Evolutionary conservation across 2,888 invertebrate genomes (phyloP), one percentile per base, ranked within the genome.

Genomic region (Lucinisca nassula): DNA sequence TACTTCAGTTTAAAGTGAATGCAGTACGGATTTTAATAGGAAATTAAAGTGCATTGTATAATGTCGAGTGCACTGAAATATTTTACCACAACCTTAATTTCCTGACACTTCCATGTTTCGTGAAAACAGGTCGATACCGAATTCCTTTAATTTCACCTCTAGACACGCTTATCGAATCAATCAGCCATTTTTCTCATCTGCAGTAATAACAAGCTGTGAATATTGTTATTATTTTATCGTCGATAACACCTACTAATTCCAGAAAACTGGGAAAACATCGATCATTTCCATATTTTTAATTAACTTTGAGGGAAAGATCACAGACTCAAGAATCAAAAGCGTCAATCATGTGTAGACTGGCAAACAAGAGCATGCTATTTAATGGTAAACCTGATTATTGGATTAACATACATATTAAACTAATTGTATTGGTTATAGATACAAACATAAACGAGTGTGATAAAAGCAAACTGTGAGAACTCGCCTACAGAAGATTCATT

Each of bases 241-340:
- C 8, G 67, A 67, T 67, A 67, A 67, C 67, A 67, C 67, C 2
- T 35, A 12, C 35, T 67, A 67, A 67, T 67, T 30, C 67, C 8
- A 24, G 8, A 35, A 67, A 67, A 67, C 12, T 67, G 67, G 67
- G 27, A 67, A 67, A 35, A 6, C 67, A 67, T 67, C 67, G 67
- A 67, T 67, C 67, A 67, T 67, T 67, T 67, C 67, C 67, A 67
- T 67, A 67, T 67, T 67, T 67, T 67, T 67, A 67, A 67, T 67
- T 67, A 67, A 67, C 67, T 67, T 67, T 67, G 30, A 30, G 67
- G 27, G 24, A 61, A 67, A 35, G 67, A 67, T 67, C 32, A 35
- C 35, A 67, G 67, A 6, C 35, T 30, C 17, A 35, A 17, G 35
- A 30, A 67, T 35, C 67, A 67, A 67, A 67, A 67, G 67, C 67